Base-by-base conservation (phyloP, 1,140 invertebrate genomes). In the Drosophila rhopaloa region DNA sequence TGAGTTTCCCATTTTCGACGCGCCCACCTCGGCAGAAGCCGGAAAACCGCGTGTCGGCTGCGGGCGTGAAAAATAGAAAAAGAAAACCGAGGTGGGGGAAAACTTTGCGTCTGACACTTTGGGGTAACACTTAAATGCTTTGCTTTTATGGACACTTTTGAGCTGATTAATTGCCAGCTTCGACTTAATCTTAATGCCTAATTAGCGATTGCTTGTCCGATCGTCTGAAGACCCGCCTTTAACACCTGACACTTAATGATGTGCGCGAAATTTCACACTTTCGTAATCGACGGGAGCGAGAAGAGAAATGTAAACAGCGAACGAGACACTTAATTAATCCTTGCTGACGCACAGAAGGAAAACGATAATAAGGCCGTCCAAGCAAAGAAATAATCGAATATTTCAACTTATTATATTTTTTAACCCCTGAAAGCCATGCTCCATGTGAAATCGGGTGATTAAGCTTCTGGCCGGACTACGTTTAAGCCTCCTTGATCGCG, bases 101-200 rank as follows among this genome's bases (percentile, higher is more conserved):
- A 57, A 57, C 43, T 76, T 62, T 51, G 59, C 76, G 65, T 57
- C 47, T 67, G 60, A 40, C 53, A 46, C 56, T 70, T 50, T 44
- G 27, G 54, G 48, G 9, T 43, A 43, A 70, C 55, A 81, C 65
- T 60, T 44, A 66, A 61, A 63, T 16, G 57, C 56, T 61, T 71
- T 66, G 75, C 84, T 79, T 81, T 86, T 67, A 67, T 85, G 80
- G 48, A 50, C 79, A 70, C 77, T 81, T 82, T 67, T 66, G 27
- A 82, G 76, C 59, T 76, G 83, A 86, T 83, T 86, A 85, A 75
- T 77, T 81, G 68, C 72, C 53, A 47, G 65, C 63, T 61, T 67
- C 57, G 61, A 57, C 19, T 54, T 78, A 48, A 53, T 65, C 19
- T 58, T 78, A 48, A 53, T 65, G 55, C 74, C 75, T 72, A 76